These are phyloP conservation scores for Timandra comae DNA, from an alignment of 2,888 invertebrate species.

Conservation along the genomic window DNA sequence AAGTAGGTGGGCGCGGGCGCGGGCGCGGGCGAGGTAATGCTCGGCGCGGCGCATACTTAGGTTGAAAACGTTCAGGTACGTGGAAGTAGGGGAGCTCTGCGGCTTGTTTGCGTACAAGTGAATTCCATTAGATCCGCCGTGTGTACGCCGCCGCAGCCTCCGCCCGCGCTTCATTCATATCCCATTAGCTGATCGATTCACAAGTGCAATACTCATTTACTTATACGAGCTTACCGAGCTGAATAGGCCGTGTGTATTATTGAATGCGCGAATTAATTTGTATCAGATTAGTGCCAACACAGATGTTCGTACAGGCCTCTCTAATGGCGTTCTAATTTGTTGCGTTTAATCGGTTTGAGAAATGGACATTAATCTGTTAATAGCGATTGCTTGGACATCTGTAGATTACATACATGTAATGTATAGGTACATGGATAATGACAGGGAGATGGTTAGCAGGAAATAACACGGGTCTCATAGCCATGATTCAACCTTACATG, in stretches of 20 bases:
- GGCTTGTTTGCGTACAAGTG: constrained; percentile 75
- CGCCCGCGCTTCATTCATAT: constrained; percentile 68
- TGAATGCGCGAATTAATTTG: constrained; percentile 19
- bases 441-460: too few species aligned
- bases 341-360: too few species aligned
- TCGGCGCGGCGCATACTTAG: constrained; percentile 37
- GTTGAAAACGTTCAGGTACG: constrained; percentile 36
- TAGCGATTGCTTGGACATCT: constrained; percentile 4
- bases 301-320: too few species aligned
- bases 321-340: too few species aligned
- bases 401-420: too few species aligned
- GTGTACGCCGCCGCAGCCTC: constrained; percentile 62
- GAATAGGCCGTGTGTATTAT: constrained; percentile 18
- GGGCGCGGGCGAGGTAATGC: constrained; percentile 22
- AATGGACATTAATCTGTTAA: too few species aligned
- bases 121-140: constrained; percentile 73
- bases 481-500: too few species aligned
- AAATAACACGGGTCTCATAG: too few species aligned
- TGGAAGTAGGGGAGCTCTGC: constrained; percentile 46
- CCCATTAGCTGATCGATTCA: constrained; percentile 73
- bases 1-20: constrained; percentile 14
- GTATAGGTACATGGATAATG: too few species aligned
- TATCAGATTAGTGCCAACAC: constrained; percentile 9
- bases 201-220: constrained; percentile 55
- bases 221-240: constrained; percentile 22